A percentile compares a stretch with the other conserved stretches of the same genome.
Conservation (phyloP, 2,888 invertebrate species). For the Villa cingulata region DNA sequence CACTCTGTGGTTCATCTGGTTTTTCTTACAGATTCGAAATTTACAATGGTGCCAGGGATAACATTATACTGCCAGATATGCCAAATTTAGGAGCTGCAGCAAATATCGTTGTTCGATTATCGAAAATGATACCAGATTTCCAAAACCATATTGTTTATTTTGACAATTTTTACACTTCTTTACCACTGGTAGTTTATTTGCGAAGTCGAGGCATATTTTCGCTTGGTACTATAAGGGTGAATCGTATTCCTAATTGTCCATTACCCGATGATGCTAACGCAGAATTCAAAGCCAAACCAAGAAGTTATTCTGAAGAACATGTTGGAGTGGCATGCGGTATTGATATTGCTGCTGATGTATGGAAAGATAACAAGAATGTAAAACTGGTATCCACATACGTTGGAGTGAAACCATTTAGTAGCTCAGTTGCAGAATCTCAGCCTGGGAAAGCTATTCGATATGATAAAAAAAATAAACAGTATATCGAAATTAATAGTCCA, state of each 20-base stretch:
- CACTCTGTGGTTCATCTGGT: no score
- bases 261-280: slow-evolving; percentile 2
- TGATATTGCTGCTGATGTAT: slow-evolving; percentile 15
- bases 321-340: slow-evolving; percentile 12
- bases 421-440: no score
- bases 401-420: no score
- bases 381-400: slow-evolving; percentile 24
- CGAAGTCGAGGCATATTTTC: slow-evolving; percentile 7
- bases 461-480: no score
- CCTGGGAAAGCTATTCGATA: no score
- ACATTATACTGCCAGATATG: slow-evolving; percentile 6
- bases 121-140: no score
- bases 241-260: slow-evolving; percentile 12
- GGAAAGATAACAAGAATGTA: slow-evolving; percentile 29
- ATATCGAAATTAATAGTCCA: no score
- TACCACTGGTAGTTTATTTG: slow-evolving; percentile 9
- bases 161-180: slow-evolving; percentile 7
- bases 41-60: slow-evolving; percentile 10
- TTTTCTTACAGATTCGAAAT: no score
- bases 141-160: no score
- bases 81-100: slow-evolving; percentile 12
- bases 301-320: slow-evolving; percentile 8
- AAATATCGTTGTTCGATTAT: slow-evolving; percentile 6
- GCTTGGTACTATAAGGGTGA: slow-evolving; percentile 12
- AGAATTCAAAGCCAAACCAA: no score